These are phyloP conservation scores for Corythaixoides concolor DNA, from an alignment of 2,113 vertebrate species.

Conservation along the genomic window DNA sequence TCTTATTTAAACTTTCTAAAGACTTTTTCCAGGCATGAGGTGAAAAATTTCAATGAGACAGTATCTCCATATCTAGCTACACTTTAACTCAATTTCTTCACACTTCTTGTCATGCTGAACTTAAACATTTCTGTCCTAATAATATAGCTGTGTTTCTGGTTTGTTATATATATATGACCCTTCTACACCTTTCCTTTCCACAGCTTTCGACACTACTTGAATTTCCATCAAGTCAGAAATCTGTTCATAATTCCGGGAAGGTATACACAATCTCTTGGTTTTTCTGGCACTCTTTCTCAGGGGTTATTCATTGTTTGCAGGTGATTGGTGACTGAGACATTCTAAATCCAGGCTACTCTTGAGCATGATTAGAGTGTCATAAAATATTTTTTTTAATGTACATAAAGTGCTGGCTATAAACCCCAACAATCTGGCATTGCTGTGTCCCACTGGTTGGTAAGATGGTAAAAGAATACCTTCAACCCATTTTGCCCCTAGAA, in stretches of 20 bases:
- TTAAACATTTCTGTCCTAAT: constrained; percentile 19
- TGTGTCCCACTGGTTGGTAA: constrained; percentile 1
- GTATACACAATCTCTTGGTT: constrained; percentile 17
- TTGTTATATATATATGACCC: neutral
- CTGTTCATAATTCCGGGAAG: constrained; percentile 49
- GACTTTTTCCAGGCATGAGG: neutral
- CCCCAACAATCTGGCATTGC: constrained; percentile 1
- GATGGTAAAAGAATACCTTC: constrained; percentile 2
- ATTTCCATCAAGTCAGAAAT: constrained; percentile 42
- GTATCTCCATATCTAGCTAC: neutral
- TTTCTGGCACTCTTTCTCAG: constrained; percentile 34
- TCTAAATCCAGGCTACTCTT: constrained; percentile 32
- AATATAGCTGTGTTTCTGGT: neutral
- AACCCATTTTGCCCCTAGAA: neutral
- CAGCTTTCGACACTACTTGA: constrained; percentile 29
- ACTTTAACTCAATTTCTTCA: constrained; percentile 39
- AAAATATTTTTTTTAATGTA: constrained; percentile 42
- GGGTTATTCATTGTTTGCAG: constrained; percentile 43
- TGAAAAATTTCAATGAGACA: neutral
- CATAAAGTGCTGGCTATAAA: constrained; percentile 27
- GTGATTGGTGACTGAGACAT: constrained; percentile 19
- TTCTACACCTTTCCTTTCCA: constrained; percentile 41
- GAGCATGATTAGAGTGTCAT: constrained; percentile 11
- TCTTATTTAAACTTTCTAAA: constrained; percentile 25
- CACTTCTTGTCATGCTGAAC: constrained; percentile 20